Base-by-base conservation (phyloP, 2,888 invertebrate genomes). In the Andrena trimmerana region DNA sequence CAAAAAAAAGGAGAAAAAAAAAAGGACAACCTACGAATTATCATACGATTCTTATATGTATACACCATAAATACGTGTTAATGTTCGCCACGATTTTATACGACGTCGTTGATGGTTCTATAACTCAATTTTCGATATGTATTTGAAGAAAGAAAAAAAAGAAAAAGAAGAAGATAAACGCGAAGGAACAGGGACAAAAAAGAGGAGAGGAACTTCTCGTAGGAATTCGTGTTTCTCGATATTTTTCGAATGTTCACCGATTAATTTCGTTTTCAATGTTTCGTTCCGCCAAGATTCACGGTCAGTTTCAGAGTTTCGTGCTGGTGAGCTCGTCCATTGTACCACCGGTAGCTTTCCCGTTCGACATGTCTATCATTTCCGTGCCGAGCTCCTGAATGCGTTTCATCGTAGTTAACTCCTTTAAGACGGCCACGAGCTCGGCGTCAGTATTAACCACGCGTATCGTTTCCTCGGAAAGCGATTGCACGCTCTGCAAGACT, bases 401-500 rank as follows among this genome's bases (percentile, higher is more conserved):
- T n/a, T 59, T 81, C 5, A 20, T 27, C 36, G 60, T 24, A 20
- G 78, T 84, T 10, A 84, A 54, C 54, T 86, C 85, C 65, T 83
- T 86, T 20, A 91, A 69, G 31, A 86, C 80, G 1, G 88, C 85
- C 20, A 81, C 77, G 33, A 92, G 80, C 33, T 93, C 93, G 16
- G 78, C 52, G 69, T 92, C 92, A 2, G 87, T 88, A 63, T 86
- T 86, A 0, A 89, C 91, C 2, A 85, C 90, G 8, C 84, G n/a
- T 54, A 93, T 88, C 10, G 88, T 81, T 27, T 90, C 86, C 20
- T 82, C 69, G 0, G 87, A 82, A 42, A 91, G 72, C 10, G 86
- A 88, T 67, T 92, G 90, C n/a, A 92, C 78, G n/a, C 88, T 91
- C 1, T 20, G 82, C 59, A 90, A 79, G 33, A 92, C 68, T n/a